phyloP scores from a whole-genome alignment of 1,140 invertebrate genomes.

The Paraescarpia echinospica region DNA sequence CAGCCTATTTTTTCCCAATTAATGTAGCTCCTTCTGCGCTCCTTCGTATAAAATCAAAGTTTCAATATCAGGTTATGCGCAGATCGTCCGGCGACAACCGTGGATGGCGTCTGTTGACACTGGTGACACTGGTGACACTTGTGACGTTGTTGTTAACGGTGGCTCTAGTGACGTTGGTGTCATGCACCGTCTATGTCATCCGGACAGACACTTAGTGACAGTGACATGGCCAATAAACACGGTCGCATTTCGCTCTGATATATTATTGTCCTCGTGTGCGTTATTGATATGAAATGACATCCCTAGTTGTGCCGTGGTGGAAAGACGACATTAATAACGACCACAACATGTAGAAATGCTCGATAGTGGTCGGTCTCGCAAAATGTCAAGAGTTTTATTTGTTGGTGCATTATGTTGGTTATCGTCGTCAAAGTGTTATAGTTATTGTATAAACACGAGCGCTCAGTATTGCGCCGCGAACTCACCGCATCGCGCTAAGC shows the following conservation, averaged over 20 bases:
- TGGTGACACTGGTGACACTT: not conserved
- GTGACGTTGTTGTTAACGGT: too few species aligned
- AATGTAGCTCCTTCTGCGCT: too few species aligned
- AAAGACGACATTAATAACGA: not conserved
- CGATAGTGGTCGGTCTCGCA: not conserved
- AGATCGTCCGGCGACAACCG: not conserved
- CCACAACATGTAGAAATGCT: not conserved
- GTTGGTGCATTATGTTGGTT: not conserved
- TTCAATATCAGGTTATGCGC: not conserved
- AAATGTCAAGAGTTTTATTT: not conserved
- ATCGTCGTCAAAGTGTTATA: not conserved
- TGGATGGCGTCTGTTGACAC: not conserved
- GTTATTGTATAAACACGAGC: not conserved
- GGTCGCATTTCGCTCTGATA: not conserved
- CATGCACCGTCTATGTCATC: too few species aligned
- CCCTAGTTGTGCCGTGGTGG: not conserved
- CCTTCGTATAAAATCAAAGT: not conserved
- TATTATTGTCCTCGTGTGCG: not conserved
- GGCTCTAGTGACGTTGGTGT: too few species aligned
- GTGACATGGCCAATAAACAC: not conserved
- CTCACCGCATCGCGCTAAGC: not conserved
- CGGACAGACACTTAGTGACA: not conserved
- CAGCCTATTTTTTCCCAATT: too few species aligned
- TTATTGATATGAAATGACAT: not conserved
- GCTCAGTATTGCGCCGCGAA: not conserved